phyloP scores from a whole-genome alignment of 2,888 invertebrate species.

The Spicauda simplicius region DNA sequence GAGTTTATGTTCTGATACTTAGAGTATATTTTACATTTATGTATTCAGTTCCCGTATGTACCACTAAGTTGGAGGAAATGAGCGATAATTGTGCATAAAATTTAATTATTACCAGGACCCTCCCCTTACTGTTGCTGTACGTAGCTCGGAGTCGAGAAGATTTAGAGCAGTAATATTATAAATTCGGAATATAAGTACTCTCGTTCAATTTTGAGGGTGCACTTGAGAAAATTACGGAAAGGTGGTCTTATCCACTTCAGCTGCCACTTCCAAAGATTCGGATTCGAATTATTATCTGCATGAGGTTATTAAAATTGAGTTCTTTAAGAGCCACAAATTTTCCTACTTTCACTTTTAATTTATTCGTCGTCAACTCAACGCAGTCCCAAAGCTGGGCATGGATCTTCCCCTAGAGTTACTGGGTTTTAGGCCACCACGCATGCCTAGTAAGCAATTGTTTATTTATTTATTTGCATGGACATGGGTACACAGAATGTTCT shows the following conservation, averaged over 20 bases:
- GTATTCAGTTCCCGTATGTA: too few species aligned
- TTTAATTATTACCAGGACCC: conserved; percentile 39
- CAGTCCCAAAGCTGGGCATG: too few species aligned
- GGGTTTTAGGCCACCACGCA: too few species aligned
- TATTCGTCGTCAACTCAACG: too few species aligned
- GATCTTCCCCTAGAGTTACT: too few species aligned
- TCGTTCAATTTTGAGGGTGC: conserved; percentile 71
- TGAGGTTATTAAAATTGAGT: conserved; percentile 46
- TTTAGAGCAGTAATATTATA: conserved; percentile 80
- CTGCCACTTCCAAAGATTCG: conserved; percentile 71
- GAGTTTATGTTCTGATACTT: too few species aligned
- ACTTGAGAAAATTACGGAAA: conserved; percentile 81
- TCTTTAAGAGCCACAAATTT: conserved; percentile 5
- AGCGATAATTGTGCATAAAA: conserved; percentile 25
- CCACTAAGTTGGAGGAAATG: neutral
- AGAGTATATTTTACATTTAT: too few species aligned
- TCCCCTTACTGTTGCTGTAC: conserved; percentile 60
- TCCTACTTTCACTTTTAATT: neutral
- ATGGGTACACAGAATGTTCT: too few species aligned
- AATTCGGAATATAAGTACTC: conserved; percentile 79
- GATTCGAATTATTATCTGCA: conserved; percentile 74
- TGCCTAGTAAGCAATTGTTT: too few species aligned
- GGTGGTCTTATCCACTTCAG: conserved; percentile 74
- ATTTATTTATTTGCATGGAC: too few species aligned
- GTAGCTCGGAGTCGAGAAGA: conserved; percentile 60